phyloP scores from a whole-genome alignment of 2,888 invertebrate species.

The Hypsopygia costalis region DNA sequence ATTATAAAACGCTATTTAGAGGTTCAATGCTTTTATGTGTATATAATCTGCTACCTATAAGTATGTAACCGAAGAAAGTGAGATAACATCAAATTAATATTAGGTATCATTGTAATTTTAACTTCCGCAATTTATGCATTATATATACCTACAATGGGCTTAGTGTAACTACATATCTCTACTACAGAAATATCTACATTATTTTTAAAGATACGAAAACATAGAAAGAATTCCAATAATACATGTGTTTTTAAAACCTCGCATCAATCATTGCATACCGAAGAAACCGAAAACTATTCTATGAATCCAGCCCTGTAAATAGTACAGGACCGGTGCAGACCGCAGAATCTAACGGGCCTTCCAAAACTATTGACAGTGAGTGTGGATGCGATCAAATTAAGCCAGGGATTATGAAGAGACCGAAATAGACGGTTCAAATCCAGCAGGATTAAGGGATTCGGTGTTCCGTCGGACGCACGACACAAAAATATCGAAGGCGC shows the following conservation, averaged over 20 bases:
- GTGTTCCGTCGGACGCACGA: slow-evolving; percentile 73
- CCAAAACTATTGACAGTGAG: slow-evolving; percentile 80
- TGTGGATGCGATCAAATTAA: slow-evolving; percentile 80
- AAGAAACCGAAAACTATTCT: slow-evolving; percentile 70
- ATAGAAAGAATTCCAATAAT: slow-evolving; percentile 35
- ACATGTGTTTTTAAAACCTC: slow-evolving; percentile 58
- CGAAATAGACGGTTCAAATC: slow-evolving; percentile 79
- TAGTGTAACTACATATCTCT: too few relatives aligned
- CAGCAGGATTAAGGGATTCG: slow-evolving; percentile 75
- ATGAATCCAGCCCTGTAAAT: slow-evolving; percentile 63
- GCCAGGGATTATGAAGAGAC: slow-evolving; percentile 78
- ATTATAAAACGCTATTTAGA: too few relatives aligned
- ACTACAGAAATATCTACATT: too few relatives aligned
- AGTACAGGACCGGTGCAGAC: slow-evolving; percentile 59
- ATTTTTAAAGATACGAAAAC: slow-evolving; percentile 16
- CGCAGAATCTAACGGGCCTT: slow-evolving; percentile 75
- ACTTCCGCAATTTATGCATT: too few relatives aligned
- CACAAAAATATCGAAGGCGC: slow-evolving; percentile 76
- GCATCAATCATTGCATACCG: slow-evolving; percentile 46
- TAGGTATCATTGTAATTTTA: too few relatives aligned
- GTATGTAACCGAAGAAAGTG: too few relatives aligned
- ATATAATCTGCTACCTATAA: too few relatives aligned
- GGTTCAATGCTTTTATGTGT: too few relatives aligned
- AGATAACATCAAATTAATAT: too few relatives aligned
- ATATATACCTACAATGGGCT: too few relatives aligned